These are phyloP conservation scores for Pyrgus malvae DNA, from an alignment of 2,888 invertebrate genomes.

Conservation along the genomic window DNA sequence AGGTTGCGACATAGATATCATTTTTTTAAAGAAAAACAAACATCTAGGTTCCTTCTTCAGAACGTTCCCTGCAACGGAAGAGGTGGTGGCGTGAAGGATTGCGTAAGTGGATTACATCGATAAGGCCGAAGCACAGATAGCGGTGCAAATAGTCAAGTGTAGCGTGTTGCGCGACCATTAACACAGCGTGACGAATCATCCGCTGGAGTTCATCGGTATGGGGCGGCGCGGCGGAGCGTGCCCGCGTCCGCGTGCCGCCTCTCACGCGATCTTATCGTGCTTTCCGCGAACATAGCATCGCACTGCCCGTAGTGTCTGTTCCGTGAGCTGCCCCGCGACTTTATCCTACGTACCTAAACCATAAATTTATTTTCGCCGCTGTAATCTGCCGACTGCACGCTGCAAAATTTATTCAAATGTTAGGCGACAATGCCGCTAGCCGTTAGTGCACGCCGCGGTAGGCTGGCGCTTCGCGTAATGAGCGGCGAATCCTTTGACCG, in stretches of 20 bases:
- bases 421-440: conserved; percentile 52
- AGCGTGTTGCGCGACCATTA: conserved; percentile 75
- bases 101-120: conserved; percentile 25
- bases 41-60: too few species aligned
- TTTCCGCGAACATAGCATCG: conserved; percentile 77
- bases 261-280: conserved; percentile 79
- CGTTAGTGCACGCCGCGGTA: conserved; percentile 51
- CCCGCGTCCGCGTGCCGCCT: conserved; percentile 59
- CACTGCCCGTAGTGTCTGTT: conserved; percentile 70
- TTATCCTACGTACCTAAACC: conserved; percentile 47
- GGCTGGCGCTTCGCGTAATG: conserved; percentile 66
- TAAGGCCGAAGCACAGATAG: conserved; percentile 37
- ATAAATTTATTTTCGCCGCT: conserved; percentile 57
- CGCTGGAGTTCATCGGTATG: conserved; percentile 49
- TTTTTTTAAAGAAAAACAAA: too few species aligned
- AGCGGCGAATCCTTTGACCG: conserved; percentile 78
- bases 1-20: too few species aligned
- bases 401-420: conserved; percentile 53
- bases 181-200: conserved; percentile 80
- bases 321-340: conserved; percentile 58
- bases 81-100: conserved; percentile 14
- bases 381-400: conserved; percentile 41
- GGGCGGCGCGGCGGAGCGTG: conserved; percentile 47
- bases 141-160: conserved; percentile 72
- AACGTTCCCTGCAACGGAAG: too few species aligned